These are phyloP conservation scores for Hedychridium roseum DNA, from an alignment of 2,888 invertebrate genomes.

Conservation along the genomic window DNA sequence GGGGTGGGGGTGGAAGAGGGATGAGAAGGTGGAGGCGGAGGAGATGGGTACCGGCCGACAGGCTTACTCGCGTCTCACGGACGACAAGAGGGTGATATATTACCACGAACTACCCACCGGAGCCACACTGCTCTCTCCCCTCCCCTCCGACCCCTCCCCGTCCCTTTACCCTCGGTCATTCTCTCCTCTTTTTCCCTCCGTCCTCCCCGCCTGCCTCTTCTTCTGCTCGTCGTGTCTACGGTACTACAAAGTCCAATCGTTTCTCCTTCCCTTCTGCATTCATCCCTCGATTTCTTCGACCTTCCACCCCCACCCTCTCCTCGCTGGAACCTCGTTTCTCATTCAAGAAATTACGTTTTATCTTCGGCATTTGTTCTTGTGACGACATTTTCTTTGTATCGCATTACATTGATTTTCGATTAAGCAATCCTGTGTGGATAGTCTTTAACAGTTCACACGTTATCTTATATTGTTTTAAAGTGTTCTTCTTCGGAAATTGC, in stretches of 20 bases:
- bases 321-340: slow-evolving; percentile 2
- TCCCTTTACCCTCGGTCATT: slow-evolving; percentile 6
- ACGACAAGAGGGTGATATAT: slow-evolving; percentile 63
- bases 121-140: slow-evolving; percentile 27
- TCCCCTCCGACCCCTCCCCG: slow-evolving; percentile 8
- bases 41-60: slow-evolving; percentile 54
- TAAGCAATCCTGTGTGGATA: too few species aligned
- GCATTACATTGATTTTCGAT: too few species aligned
- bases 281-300: neutral
- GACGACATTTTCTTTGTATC: too few species aligned
- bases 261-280: too few species aligned
- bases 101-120: slow-evolving; percentile 51
- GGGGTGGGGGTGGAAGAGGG: slow-evolving; percentile 18
- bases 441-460: too few species aligned
- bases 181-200: slow-evolving; percentile 14
- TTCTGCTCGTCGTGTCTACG: too few species aligned
- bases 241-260: too few species aligned
- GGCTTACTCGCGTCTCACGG: slow-evolving; percentile 58
- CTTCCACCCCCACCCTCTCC: slow-evolving; percentile 11
- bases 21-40: slow-evolving; percentile 25
- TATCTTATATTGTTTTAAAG: too few species aligned
- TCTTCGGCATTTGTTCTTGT: too few species aligned
- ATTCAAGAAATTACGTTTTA: too few species aligned
- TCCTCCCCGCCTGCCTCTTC: slow-evolving; percentile 24
- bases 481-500: too few species aligned